These are phyloP conservation scores for Meteorus sp. DNA, from an alignment of 1,140 invertebrate genomes.

Conservation along the genomic window DNA sequence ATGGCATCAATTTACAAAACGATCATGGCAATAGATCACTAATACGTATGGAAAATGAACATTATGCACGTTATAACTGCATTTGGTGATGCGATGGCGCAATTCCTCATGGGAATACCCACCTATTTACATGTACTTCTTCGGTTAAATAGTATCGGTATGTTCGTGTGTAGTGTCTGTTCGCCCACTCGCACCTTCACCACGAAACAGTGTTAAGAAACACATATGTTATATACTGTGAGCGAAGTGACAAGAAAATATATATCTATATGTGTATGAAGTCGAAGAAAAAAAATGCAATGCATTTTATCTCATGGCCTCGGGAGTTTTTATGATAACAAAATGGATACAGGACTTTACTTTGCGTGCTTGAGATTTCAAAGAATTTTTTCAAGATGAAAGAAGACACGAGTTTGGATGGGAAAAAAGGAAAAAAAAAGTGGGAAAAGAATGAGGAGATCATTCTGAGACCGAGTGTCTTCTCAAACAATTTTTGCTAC, in stretches of 20 bases:
- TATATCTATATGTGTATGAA: background rate
- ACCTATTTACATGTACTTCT: background rate
- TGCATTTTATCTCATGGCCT: background rate
- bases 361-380: too few relatives aligned
- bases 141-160: background rate
- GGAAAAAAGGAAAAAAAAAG: too few relatives aligned
- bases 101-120: background rate
- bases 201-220: slow-evolving; percentile 3
- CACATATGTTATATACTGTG: background rate
- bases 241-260: background rate
- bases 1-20: too few relatives aligned
- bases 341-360: too few relatives aligned
- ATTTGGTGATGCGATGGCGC: slow-evolving; percentile 1
- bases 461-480: too few relatives aligned
- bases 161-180: background rate
- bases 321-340: too few relatives aligned
- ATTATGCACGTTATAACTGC: too few relatives aligned
- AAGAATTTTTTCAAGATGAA: too few relatives aligned
- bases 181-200: slow-evolving; percentile 4
- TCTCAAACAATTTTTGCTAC: too few relatives aligned
- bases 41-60: background rate
- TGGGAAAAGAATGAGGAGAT: too few relatives aligned
- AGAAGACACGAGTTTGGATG: too few relatives aligned
- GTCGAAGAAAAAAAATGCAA: background rate
- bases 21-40: background rate